These are phyloP conservation scores for Varanus komodoensis DNA, from an alignment of 2,113 vertebrate genomes.

Conservation along the genomic window DNA sequence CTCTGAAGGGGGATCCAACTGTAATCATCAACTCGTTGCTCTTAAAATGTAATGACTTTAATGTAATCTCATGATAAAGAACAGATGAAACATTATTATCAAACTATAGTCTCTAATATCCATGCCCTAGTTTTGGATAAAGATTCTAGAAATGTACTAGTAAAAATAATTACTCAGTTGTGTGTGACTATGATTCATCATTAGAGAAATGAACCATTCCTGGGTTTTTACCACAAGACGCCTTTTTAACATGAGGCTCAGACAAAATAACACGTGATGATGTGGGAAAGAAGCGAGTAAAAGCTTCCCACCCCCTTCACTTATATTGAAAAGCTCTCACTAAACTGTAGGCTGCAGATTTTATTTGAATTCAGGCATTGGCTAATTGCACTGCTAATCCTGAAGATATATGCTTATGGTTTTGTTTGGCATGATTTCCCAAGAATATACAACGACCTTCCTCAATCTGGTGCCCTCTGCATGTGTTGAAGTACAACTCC, in stretches of 20 bases:
- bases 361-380: conserved; percentile 57
- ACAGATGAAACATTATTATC: conserved; percentile 43
- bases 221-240: conserved; percentile 44
- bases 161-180: conserved; percentile 75
- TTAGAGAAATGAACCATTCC: conserved; percentile 60
- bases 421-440: conserved; percentile 42
- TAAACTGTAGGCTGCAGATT: conserved; percentile 45
- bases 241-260: conserved; percentile 61
- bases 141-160: conserved; percentile 62
- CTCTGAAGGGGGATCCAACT: background rate
- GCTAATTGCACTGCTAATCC: conserved; percentile 64
- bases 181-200: conserved; percentile 70
- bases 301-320: conserved; percentile 61
- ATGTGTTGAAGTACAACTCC: background rate
- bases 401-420: conserved; percentile 49
- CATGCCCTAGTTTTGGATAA: conserved; percentile 66
- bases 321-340: conserved; percentile 48
- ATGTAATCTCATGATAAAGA: background rate
- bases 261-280: conserved; percentile 61
- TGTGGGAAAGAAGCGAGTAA: conserved; percentile 54
- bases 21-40: background rate
- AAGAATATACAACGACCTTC: background rate
- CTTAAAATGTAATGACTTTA: conserved; percentile 39
- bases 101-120: conserved; percentile 57
- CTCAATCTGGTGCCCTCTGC: background rate